phyloP scores from a whole-genome alignment of 2,888 invertebrate genomes.

The Osmoderma eremita region DNA sequence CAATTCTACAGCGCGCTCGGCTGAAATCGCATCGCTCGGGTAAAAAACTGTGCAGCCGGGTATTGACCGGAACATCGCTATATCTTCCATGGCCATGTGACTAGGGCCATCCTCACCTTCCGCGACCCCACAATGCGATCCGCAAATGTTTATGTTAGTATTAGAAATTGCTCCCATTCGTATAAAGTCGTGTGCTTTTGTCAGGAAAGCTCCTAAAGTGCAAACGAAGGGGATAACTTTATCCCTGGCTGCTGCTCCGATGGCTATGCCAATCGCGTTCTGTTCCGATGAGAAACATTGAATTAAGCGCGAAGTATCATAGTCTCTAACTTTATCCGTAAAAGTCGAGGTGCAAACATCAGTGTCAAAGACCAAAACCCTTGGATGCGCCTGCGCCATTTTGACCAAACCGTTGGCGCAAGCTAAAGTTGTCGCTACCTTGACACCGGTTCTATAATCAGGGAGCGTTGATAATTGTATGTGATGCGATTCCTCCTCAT shows the following conservation, averaged over 20 bases:
- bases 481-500: conserved; percentile 72
- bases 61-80: conserved; percentile 90
- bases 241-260: conserved; percentile 88
- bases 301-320: conserved; percentile 76
- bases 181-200: conserved; percentile 92
- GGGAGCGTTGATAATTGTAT: conserved; percentile 79
- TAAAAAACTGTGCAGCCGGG: conserved; percentile 80
- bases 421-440: conserved; percentile 85
- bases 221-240: conserved; percentile 90
- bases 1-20: conserved; percentile 90
- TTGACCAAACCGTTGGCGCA: conserved; percentile 92
- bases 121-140: conserved; percentile 94
- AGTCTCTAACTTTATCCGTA: conserved; percentile 85
- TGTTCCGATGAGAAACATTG: conserved; percentile 98
- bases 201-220: conserved; percentile 95
- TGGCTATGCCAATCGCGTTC: conserved; percentile 91
- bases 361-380: conserved; percentile 91
- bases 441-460: conserved; percentile 76
- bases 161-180: conserved; percentile 98
- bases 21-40: conserved; percentile 87
- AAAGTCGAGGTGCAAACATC: conserved; percentile 97
- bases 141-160: conserved; percentile 91
- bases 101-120: conserved; percentile 97
- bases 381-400: conserved; percentile 72
- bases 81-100: conserved; percentile 96